Evolutionary conservation across 2,888 invertebrate genomes (phyloP), one percentile per base, ranked within the genome.

Genomic region (Dicyrtomina minuta): DNA sequence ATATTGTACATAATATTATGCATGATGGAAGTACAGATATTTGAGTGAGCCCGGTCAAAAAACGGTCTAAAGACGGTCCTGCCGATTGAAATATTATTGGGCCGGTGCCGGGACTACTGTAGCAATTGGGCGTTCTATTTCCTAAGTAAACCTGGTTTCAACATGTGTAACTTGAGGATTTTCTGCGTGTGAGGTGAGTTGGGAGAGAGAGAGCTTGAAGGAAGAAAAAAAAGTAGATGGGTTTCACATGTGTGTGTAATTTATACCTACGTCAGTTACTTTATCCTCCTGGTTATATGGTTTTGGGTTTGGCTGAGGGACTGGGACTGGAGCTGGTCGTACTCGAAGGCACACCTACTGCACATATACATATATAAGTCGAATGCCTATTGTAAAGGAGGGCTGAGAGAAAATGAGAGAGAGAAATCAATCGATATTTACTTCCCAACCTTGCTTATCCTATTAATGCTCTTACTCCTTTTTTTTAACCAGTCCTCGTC

Each of bases 381-480:
- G 4, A n/a, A 46, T 46, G n/a, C 5, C 17, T 51, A 51, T 2
- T 6, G 22, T 51, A n/a, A 46, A 12, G 17, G n/a, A 51, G 3
- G 51, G 51, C 15, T 6, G 53, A 24, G 53, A 22, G 53, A 53
- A 53, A 53, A 53, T 13, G 24, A 53, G 6, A 53, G 39, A 55
- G n/a, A 55, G 39, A 58, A 58, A 58, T 58, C 58, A 58, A 58
- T 58, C 58, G 58, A 58, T 58, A 58, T 20, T 26, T 15, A 2
- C 27, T 27, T n/a, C n/a, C 27, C 13, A 13, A 27, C 8, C 27
- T 12, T 58, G 33, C 58, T 58, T 27, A 58, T 58, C 41, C 58
- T 58, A 58, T 58, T 27, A 58, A 58, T 53, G 53, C 53, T 53
- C 22, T 53, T 53, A 53, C 53, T 53, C 49, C n/a, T 49, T 49